Conservation (phyloP, 1,140 invertebrate species). For the Neocloeon triangulifer region DNA sequence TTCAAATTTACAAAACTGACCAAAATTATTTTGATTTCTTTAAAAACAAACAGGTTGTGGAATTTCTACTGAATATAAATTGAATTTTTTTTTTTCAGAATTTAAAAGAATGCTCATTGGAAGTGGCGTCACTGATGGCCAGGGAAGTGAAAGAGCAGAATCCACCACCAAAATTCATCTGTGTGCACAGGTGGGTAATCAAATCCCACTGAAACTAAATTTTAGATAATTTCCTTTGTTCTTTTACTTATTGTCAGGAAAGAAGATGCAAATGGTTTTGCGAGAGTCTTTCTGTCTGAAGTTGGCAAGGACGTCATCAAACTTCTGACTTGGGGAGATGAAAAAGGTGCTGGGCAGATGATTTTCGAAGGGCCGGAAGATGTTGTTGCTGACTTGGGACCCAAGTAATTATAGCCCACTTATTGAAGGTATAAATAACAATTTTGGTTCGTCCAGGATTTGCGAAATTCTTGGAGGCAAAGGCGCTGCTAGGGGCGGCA, state of each 20-base stretch:
- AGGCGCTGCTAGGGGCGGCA: constrained; percentile 29
- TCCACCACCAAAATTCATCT: too few relatives aligned
- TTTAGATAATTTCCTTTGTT: constrained; percentile 3
- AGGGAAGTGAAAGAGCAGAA: neutral
- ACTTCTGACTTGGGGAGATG: constrained; percentile 43
- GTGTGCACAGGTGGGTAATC: too few relatives aligned
- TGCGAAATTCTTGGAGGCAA: constrained; percentile 32
- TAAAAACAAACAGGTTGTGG: too few relatives aligned
- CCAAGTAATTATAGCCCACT: constrained; percentile 20
- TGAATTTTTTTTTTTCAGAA: too few relatives aligned
- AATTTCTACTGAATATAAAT: too few relatives aligned
- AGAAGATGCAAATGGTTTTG: constrained; percentile 49
- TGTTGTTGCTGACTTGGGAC: constrained; percentile 21
- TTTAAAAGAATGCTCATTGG: too few relatives aligned
- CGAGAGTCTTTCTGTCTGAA: constrained; percentile 35
- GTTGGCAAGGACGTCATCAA: constrained; percentile 27
- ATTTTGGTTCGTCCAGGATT: constrained; percentile 17
- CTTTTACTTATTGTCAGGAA: constrained; percentile 26
- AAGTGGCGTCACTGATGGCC: neutral
- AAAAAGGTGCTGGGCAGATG: constrained; percentile 37
- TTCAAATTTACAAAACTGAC: too few relatives aligned
- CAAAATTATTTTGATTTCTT: too few relatives aligned
- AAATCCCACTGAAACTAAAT: neutral
- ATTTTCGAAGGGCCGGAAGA: constrained; percentile 29
- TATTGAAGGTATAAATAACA: neutral